Evolutionary conservation across 2,113 vertebrate species (phyloP).

Genomic region (Ptilorrhoa leucosticta): DNA sequence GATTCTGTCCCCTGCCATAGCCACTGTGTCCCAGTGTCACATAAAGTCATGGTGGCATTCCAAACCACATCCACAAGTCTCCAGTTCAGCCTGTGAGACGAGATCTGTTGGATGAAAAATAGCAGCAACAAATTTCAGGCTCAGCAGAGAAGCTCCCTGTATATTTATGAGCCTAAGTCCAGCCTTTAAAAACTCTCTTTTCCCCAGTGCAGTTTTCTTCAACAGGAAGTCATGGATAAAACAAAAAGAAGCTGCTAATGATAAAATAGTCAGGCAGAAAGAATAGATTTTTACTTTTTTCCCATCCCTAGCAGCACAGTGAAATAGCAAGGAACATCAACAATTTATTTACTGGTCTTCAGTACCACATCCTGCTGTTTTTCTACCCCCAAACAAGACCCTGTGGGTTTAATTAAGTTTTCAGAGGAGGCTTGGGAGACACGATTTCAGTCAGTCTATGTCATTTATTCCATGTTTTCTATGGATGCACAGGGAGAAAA

Average conservation of each 20-base stretch:
- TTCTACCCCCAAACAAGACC: slow-evolving; percentile 51
- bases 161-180: slow-evolving; percentile 35
- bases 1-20: neutral
- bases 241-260: slow-evolving; percentile 23
- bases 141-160: slow-evolving; percentile 1
- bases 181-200: slow-evolving; percentile 40
- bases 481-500: neutral
- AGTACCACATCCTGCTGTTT: slow-evolving; percentile 6
- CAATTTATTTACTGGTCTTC: slow-evolving; percentile 50
- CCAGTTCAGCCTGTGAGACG: neutral
- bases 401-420: slow-evolving; percentile 56
- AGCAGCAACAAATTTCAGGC: neutral
- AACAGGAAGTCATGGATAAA: slow-evolving; percentile 16
- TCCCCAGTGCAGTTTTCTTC: slow-evolving; percentile 4
- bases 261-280: slow-evolving; percentile 40
- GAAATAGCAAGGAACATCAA: neutral
- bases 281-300: neutral
- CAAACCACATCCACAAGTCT: neutral
- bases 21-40: neutral
- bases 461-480: slow-evolving; percentile 25
- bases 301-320: neutral
- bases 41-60: accelerated
- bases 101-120: slow-evolving; percentile 2
- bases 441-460: slow-evolving; percentile 9
- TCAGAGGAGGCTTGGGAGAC: slow-evolving; percentile 25